Base-by-base conservation (phyloP, 2,797 vertebrate species). In the Austrolebias charrua region DNA sequence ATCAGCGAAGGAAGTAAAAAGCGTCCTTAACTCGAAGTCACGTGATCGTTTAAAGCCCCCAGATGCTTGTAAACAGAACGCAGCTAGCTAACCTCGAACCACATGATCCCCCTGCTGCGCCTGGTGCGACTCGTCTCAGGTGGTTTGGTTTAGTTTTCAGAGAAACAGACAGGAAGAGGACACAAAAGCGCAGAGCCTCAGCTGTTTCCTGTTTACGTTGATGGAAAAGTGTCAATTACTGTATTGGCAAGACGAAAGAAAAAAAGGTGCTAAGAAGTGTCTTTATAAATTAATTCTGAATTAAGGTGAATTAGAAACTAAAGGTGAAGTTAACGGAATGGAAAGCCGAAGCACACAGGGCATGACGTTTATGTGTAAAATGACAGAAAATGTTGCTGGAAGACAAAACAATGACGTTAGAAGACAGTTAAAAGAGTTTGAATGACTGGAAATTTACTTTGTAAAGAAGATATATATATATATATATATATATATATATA, bases 141-240 rank as follows among this genome's bases (percentile, higher is more conserved):
- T 16, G 63, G 64, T 66, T 75, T 50, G 54, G 64, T 76, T 67
- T 33, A 2, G 55, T 60, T 82, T 88, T 79, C 88, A 73, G 75
- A 81, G 83, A 88, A 89, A 69, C 77, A 66, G 61, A 85, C 78
- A 83, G 82, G 76, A 87, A 86, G 75, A 63, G 60, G 54, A 60
- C 35, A 3, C 62, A 44, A 20, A 56, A 69, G 42, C 40, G 45
- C 53, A 48, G 6, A 51, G 15, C 63, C 66, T 89, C 89, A 89
- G 87, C 89, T 90, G 89, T 87, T 89, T 88, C 88, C 87, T 88
- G 86, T 85, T 87, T 72, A n/a, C 33, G 55, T 54, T 50, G 40
- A 71, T 14, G 43, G 4, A 20, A 43, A 75, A 59, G 59, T 69
- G 75, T 66, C n/a, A 66, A 55, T 67, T 60, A 16, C 24, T 11